These are phyloP conservation scores for Geophilus truncorum DNA, from an alignment of 2,888 invertebrate species.

Conservation along the genomic window DNA sequence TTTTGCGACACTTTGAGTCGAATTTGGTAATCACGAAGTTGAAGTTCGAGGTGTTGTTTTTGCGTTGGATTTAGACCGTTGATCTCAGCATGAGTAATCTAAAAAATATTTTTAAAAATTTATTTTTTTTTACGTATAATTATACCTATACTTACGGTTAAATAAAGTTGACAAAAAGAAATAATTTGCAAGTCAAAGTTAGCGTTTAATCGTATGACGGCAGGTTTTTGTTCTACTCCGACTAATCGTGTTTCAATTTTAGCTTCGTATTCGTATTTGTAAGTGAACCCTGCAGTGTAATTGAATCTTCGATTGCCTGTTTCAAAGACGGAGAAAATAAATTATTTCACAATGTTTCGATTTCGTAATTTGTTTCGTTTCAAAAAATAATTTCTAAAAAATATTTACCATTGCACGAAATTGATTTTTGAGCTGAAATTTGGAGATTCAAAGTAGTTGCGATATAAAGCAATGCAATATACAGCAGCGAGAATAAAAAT, in stretches of 20 bases:
- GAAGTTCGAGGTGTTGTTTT: neutral
- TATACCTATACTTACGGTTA: neutral
- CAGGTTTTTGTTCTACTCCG: neutral
- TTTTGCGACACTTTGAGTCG: neutral
- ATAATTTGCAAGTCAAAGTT: neutral
- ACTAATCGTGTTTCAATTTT: neutral
- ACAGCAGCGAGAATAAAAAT: neutral
- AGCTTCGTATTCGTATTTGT: neutral
- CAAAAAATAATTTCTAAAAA: too few relatives aligned
- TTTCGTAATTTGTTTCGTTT: neutral
- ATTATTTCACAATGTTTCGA: neutral
- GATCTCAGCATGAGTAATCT: neutral
- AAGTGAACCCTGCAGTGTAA: neutral
- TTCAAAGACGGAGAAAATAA: neutral
- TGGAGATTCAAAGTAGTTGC: neutral
- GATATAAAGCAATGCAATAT: neutral
- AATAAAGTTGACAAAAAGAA: neutral
- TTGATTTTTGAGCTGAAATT: neutral
- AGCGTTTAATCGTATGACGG: neutral
- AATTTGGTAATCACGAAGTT: neutral
- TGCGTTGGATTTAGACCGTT: neutral
- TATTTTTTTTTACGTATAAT: neutral
- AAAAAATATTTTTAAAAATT: neutral
- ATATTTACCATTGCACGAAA: neutral
- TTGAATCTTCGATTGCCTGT: neutral